Evolutionary conservation across 1,140 invertebrate species (phyloP).

Genomic region (Pseudomyrmex dendroicus): DNA sequence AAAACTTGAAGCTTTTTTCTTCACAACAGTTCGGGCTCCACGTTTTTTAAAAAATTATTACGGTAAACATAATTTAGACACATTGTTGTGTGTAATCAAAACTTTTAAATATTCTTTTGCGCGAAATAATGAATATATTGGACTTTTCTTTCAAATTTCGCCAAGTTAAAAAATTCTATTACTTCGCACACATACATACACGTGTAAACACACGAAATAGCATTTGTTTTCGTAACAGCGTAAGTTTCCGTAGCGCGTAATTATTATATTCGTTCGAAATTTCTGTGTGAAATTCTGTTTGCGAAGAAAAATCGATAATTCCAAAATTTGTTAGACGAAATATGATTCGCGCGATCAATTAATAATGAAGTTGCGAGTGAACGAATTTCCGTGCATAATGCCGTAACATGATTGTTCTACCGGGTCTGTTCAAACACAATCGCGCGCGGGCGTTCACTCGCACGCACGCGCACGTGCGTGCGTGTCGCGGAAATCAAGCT

Average conservation of each 20-base stretch:
- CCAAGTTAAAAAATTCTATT: too few species aligned
- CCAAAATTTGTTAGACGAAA: slow-evolving; percentile 18
- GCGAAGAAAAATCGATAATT: slow-evolving; percentile 14
- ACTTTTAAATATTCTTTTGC: too few species aligned
- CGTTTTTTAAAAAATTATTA: neutral
- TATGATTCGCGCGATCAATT: slow-evolving; percentile 17
- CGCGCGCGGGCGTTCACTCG: neutral
- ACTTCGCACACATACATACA: too few species aligned
- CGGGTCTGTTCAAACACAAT: slow-evolving; percentile 51
- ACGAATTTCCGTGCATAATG: slow-evolving; percentile 54
- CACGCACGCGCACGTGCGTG: slow-evolving; percentile 11
- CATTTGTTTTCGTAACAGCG: too few species aligned
- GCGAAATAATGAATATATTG: too few species aligned
- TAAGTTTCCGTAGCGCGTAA: too few species aligned
- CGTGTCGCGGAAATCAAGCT: slow-evolving; percentile 59
- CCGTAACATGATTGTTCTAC: slow-evolving; percentile 41
- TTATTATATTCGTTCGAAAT: neutral
- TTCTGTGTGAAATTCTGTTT: neutral
- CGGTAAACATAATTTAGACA: neutral
- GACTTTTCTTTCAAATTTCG: too few species aligned
- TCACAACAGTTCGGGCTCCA: neutral
- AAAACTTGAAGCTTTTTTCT: slow-evolving; percentile 22
- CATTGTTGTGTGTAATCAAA: too few species aligned
- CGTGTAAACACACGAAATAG: neutral
- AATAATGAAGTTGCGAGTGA: slow-evolving; percentile 27